These are phyloP conservation scores for Machimus atricapillus DNA, from an alignment of 2,888 invertebrate genomes.

Conservation along the genomic window DNA sequence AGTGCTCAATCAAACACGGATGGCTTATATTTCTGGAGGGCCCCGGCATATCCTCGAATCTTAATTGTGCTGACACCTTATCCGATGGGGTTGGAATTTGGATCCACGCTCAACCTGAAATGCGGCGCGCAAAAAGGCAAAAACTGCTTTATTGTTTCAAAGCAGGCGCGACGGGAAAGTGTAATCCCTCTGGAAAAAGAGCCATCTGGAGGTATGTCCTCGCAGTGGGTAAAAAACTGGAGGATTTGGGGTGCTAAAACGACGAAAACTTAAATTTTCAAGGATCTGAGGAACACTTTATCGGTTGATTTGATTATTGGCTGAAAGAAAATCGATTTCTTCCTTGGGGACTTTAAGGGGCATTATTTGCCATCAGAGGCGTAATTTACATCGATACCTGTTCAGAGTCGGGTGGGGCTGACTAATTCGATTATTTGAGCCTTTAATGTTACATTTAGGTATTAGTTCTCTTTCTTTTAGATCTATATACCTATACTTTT, in stretches of 20 bases:
- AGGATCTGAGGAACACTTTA: neutral
- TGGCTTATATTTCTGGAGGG: slow-evolving; percentile 25
- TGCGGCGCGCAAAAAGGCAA: slow-evolving; percentile 12
- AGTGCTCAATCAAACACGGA: slow-evolving; percentile 41
- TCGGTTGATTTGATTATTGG: slow-evolving; percentile 42
- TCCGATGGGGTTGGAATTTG: neutral
- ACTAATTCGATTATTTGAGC: neutral
- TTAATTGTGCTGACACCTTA: slow-evolving; percentile 40
- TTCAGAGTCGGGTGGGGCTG: neutral
- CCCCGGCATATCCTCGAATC: neutral
- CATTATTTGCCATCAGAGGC: neutral
- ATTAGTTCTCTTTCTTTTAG: neutral
- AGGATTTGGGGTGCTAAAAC: neutral
- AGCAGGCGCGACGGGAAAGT: neutral
- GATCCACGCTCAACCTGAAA: neutral
- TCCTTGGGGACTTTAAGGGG: neutral
- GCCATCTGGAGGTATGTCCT: slow-evolving; percentile 30
- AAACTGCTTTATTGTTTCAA: slow-evolving; percentile 30
- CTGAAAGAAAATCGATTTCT: slow-evolving; percentile 38
- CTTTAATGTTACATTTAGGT: neutral
- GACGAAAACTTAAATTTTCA: slow-evolving; percentile 14
- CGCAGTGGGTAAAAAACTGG: neutral
- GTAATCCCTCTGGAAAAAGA: slow-evolving; percentile 40
- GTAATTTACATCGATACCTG: neutral
- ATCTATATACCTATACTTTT: neutral